Evolutionary conservation across 2,113 vertebrate species (phyloP), one percentile per base, ranked within the genome.

Genomic region (Platichthys flesus): DNA sequence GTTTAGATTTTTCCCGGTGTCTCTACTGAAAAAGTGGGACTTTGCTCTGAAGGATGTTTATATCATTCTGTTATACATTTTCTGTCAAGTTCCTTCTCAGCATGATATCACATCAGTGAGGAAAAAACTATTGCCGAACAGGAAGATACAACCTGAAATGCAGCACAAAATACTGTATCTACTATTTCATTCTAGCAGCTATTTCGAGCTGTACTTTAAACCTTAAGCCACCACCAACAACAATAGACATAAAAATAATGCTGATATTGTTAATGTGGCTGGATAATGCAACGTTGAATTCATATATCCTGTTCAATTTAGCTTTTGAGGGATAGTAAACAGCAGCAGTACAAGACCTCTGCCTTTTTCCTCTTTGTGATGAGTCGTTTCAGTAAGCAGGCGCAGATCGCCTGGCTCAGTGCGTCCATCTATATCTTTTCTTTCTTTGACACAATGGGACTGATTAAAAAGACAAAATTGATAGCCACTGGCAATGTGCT

Each of bases 401-500:
- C n/a, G 15, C 2, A 59, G n/a, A 72, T 63, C 16, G 20, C 13
- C 57, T 49, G 20, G 24, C 52, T 79, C 63, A 59, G 60, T 4
- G 35, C 9, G 1, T 82, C 66, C 28, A 20, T 81, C 74, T 73
- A 45, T 60, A 74, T 57, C 65, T 60, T 62, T 66, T 55, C 66
- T 74, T 14, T 64, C 45, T 63, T 37, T 78, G 75, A 85, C 81
- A 89, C 85, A 85, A 78, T 78, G 85, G 84, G 82, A 87, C 82
- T 87, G 85, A 88, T 89, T 89, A 85, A 89, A 91, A 82, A 83
- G 71, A 78, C 74, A 66, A 78, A 86, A 91, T 78, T 76, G 42
- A 88, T 85, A 73, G 71, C 81, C 63, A 37, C 31, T 20, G 55
- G 83, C 68, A 58, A 31, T 40, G 69, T 61, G 76, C 74, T 82